Conservation (phyloP, 2,113 vertebrate genomes). For the Elaphurus davidianus region DNA sequence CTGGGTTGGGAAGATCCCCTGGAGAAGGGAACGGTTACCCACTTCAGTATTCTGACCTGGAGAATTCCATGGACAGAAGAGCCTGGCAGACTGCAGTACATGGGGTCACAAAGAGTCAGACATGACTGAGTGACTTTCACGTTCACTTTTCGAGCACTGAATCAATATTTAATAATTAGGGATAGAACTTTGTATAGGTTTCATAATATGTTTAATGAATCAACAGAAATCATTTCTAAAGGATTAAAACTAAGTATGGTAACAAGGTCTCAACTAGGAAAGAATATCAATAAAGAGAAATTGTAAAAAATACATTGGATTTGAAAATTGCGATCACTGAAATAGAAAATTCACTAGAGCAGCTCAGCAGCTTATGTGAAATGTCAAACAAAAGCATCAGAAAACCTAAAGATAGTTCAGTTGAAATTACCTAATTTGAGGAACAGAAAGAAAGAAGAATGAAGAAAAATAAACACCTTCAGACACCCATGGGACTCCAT, state of each 20-base stretch:
- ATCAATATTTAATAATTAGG: background rate
- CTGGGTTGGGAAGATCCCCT: background rate
- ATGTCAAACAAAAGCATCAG: background rate
- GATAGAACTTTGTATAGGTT: background rate
- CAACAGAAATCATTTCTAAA: background rate
- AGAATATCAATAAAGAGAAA: background rate
- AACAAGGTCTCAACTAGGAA: background rate
- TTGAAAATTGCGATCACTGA: background rate
- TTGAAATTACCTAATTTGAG: background rate
- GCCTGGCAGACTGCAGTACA: background rate
- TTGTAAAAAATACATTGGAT: background rate
- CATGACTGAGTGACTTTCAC: background rate
- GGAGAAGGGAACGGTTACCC: background rate
- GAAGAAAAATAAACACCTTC: background rate
- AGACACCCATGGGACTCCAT: background rate
- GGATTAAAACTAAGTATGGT: background rate
- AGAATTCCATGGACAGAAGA: background rate
- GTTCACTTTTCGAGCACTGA: background rate
- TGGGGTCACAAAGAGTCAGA: background rate
- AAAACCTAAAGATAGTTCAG: background rate
- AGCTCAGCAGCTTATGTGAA: background rate
- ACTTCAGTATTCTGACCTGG: background rate
- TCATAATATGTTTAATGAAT: background rate
- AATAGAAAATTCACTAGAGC: background rate
- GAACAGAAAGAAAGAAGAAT: background rate